Conservation (phyloP, 23 tunicate genomes). For the Trididemnum miniatum region DNA sequence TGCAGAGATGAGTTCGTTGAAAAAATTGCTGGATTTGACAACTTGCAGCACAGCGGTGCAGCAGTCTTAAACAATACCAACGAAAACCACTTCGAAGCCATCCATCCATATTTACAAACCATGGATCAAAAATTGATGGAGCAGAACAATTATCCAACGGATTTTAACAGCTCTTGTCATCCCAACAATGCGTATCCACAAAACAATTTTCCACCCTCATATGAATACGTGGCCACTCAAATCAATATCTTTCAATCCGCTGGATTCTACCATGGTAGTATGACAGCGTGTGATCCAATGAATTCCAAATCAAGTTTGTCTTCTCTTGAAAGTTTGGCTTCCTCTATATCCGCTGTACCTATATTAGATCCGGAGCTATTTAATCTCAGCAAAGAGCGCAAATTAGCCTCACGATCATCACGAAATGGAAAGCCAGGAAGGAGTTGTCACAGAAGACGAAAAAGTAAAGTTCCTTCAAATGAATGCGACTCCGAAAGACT, state of each 20-base stretch:
- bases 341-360: conserved; percentile 48
- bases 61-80: neutral
- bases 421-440: neutral
- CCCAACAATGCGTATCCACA: neutral
- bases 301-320: conserved; percentile 24
- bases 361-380: conserved; percentile 52
- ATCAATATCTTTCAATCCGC: neutral
- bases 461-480: too few relatives aligned
- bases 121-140: neutral
- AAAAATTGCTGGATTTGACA: too few relatives aligned
- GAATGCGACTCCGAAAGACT: too few relatives aligned
- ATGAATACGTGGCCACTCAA: neutral
- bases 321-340: conserved; percentile 41
- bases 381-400: conserved; percentile 19
- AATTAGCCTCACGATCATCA: neutral
- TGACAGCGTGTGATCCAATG: neutral
- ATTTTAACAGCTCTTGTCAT: neutral
- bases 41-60: neutral
- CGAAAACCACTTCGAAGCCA: neutral
- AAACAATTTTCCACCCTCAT: neutral
- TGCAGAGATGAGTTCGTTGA: neutral
- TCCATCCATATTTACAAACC: neutral
- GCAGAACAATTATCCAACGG: too few relatives aligned
- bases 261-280: neutral
- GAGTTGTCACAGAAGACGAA: neutral